Percentiles rank a stretch among this genome's conserved stretches.
These are phyloP conservation scores for Nestor notabilis DNA, from an alignment of 2,113 vertebrate species.

Conservation along the genomic window DNA sequence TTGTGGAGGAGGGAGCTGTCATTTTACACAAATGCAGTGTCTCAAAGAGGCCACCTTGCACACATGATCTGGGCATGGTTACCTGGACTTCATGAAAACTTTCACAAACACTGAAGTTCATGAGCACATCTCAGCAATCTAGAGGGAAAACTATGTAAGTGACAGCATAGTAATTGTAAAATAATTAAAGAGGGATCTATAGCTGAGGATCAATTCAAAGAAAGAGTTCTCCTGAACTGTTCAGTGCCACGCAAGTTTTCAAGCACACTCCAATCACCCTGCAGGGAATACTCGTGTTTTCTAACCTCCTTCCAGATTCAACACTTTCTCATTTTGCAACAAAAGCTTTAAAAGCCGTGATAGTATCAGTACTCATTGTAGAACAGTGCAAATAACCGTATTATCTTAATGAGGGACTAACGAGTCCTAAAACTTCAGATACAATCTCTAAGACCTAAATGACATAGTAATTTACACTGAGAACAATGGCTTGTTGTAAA, in stretches of 20 bases:
- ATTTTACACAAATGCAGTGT: background rate
- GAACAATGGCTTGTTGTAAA: background rate
- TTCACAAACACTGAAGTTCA: background rate
- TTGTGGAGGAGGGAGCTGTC: background rate
- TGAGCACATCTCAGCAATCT: background rate
- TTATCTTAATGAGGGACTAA: background rate
- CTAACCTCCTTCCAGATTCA: background rate
- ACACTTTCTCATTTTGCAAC: background rate
- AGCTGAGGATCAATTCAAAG: background rate
- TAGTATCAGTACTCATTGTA: background rate
- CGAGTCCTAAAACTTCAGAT: background rate
- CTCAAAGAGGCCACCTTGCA: background rate
- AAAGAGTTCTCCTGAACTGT: background rate
- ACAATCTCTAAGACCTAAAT: background rate
- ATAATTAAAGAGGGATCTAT: background rate
- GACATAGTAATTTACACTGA: background rate
- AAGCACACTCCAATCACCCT: background rate
- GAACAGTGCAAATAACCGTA: background rate
- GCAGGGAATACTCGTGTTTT: background rate
- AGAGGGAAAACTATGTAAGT: background rate
- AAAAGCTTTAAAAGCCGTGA: background rate
- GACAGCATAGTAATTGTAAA: background rate
- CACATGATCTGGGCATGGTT: background rate
- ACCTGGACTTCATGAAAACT: background rate
- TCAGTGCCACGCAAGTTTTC: background rate